Percentiles rank a stretch among this genome's conserved stretches.
These are phyloP conservation scores for Hydra vulgaris DNA, from an alignment of 30 jellyfish, hydroid and myxozoan species.

Conservation along the genomic window DNA sequence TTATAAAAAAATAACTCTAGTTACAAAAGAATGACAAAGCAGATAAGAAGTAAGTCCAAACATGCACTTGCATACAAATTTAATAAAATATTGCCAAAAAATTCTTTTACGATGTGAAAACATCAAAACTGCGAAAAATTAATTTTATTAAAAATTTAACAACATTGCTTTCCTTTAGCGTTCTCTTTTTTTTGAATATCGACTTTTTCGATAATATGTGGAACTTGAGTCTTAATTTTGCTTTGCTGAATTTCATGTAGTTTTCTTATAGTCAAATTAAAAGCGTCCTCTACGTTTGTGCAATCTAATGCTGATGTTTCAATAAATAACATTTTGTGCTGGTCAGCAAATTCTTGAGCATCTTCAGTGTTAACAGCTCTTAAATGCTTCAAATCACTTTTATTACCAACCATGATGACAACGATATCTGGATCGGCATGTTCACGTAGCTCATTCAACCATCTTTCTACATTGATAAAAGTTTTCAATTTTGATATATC, in stretches of 20 bases:
- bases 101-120: too few species aligned
- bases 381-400: conserved; percentile 76
- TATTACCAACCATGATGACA: conserved; percentile 90
- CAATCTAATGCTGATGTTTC: conserved; percentile 98
- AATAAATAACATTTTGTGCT: conserved; percentile 67
- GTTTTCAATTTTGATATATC: conserved; percentile 79
- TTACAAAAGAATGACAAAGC: too few species aligned
- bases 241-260: conserved; percentile 78
- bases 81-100: too few species aligned
- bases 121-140: neutral
- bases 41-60: too few species aligned
- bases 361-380: conserved; percentile 95
- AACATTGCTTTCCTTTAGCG: neutral
- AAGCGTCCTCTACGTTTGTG: conserved; percentile 89
- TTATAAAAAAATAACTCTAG: too few species aligned
- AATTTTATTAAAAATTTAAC: neutral
- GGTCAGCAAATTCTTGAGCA: conserved; percentile 90
- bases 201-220: conserved; percentile 14
- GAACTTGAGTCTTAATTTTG: conserved; percentile 66
- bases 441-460: conserved; percentile 84
- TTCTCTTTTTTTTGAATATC: neutral
- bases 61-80: too few species aligned
- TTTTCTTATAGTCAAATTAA: conserved; percentile 62
- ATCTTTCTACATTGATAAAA: conserved; percentile 69
- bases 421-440: conserved; percentile 88